Evolutionary conservation across 2,888 invertebrate species (phyloP), one percentile per base, ranked within the genome.

Genomic region (Platypus cylindrus): DNA sequence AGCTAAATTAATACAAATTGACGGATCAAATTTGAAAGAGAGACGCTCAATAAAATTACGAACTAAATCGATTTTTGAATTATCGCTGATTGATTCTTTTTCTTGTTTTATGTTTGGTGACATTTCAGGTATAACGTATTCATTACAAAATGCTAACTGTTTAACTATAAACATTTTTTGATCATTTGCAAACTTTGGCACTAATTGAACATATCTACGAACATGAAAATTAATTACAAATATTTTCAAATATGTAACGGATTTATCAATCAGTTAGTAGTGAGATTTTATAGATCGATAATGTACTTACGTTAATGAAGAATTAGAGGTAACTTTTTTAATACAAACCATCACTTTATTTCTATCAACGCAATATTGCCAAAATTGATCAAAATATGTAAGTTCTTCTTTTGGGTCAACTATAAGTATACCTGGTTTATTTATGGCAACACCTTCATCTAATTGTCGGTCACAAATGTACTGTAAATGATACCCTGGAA

Each of bases 291-390:
- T n/a, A n/a, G n/a, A n/a, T n/a, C n/a, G n/a, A n/a, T n/a, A n/a
- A n/a, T n/a, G n/a, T n/a, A n/a, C n/a, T n/a, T n/a, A n/a, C n/a
- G n/a, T n/a, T n/a, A n/a, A n/a, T n/a, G n/a, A n/a, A n/a, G n/a
- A n/a, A n/a, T n/a, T n/a, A n/a, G n/a, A n/a, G n/a, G n/a, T n/a
- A n/a, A n/a, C n/a, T n/a, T 52, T 53, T 27, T 44, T 41, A 3
- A 43, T 32, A 34, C 55, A 56, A 30, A 56, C 41, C n/a, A 56
- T 37, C n/a, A 53, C 52, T 35, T 47, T 50, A 25, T 52, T 44
- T 9, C 47, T 48, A 30, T 51, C 47, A 3, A 48, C 45, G 36
- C 55, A 56, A 36, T 50, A 49, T 26, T 51, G 48, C 56, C 56
- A 56, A 36, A 55, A 53, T 23, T 48, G 45, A 15, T 48, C 40